Conservation (phyloP, 2,888 invertebrate genomes). For the Hydraecia micacea region DNA sequence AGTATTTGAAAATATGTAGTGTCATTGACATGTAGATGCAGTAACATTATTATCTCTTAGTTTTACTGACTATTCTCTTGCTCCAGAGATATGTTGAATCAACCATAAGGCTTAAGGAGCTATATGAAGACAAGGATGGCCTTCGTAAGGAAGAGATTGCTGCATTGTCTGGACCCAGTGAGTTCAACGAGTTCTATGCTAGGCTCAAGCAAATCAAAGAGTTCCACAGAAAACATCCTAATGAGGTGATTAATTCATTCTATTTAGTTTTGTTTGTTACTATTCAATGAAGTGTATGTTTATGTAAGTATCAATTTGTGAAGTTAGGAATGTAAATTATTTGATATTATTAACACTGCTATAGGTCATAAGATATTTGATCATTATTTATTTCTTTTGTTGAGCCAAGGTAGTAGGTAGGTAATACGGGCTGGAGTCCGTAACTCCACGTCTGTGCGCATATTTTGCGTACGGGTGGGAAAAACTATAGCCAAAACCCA, state of each 20-base stretch:
- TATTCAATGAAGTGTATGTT: background rate
- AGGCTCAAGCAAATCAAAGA: slow-evolving; percentile 98
- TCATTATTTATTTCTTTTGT: background rate
- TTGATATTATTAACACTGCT: too few relatives aligned
- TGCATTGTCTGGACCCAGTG: slow-evolving; percentile 98
- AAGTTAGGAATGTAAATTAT: too few relatives aligned
- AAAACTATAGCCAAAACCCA: background rate
- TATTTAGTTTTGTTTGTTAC: background rate
- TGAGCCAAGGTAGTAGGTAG: too few relatives aligned
- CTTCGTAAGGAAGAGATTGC: slow-evolving; percentile 98
- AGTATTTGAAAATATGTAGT: background rate
- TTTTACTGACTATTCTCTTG: background rate
- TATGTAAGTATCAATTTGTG: background rate
- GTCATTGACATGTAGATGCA: background rate
- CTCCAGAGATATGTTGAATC: slow-evolving; percentile 93
- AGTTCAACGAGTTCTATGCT: slow-evolving; percentile 99
- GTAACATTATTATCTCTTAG: background rate
- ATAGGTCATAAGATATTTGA: too few relatives aligned
- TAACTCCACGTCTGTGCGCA: too few relatives aligned
- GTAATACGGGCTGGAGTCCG: too few relatives aligned
- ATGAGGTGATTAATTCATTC: slow-evolving; percentile 92
- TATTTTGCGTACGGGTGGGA: too few relatives aligned
- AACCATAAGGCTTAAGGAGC: slow-evolving; percentile 95
- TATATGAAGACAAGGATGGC: slow-evolving; percentile 99
- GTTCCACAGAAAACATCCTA: slow-evolving; percentile 98